Percentiles rank a stretch among this genome's conserved stretches.
phyloP scores from a whole-genome alignment of 2,797 vertebrate genomes.

The Molossus molossus region DNA sequence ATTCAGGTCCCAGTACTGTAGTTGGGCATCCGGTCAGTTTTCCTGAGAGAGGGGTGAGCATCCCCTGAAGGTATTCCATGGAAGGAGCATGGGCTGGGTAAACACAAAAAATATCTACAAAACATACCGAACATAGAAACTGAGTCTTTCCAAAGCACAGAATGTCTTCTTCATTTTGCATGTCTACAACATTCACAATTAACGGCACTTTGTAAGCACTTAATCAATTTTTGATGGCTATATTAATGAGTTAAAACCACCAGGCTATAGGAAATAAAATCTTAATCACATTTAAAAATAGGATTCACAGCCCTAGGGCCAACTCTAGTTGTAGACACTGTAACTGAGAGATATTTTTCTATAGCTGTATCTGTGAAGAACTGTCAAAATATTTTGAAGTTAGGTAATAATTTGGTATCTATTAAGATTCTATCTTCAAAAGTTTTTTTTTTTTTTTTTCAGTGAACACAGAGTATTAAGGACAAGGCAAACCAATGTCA shows the following conservation, averaged over 20 bases:
- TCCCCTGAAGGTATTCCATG: not conserved
- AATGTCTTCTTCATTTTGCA: not conserved
- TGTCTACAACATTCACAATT: slow-evolving; percentile 10
- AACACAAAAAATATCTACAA: not conserved
- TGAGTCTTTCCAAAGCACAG: not conserved
- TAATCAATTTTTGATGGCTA: not conserved
- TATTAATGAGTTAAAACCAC: slow-evolving; percentile 46
- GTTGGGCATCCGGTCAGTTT: not conserved
- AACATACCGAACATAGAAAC: not conserved
- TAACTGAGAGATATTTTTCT: slow-evolving; percentile 57
- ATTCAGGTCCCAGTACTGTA: not conserved
- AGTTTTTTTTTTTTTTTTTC: slow-evolving; percentile 30
- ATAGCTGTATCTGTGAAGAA: slow-evolving; percentile 55
- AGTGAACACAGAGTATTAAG: slow-evolving; percentile 31
- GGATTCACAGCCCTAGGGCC: not conserved
- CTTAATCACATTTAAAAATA: slow-evolving; percentile 27
- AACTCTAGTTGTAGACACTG: not conserved
- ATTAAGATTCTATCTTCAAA: slow-evolving; percentile 70
- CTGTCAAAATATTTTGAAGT: slow-evolving; percentile 85
- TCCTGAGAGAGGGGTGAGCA: not conserved
- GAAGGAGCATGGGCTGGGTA: not conserved
- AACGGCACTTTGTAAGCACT: not conserved
- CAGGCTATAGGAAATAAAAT: not conserved
- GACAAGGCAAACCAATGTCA: slow-evolving; percentile 71
- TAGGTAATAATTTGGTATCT: slow-evolving; percentile 73